Evolutionary conservation across 2,888 invertebrate genomes (phyloP).

Genomic region (Fragum fragum): DNA sequence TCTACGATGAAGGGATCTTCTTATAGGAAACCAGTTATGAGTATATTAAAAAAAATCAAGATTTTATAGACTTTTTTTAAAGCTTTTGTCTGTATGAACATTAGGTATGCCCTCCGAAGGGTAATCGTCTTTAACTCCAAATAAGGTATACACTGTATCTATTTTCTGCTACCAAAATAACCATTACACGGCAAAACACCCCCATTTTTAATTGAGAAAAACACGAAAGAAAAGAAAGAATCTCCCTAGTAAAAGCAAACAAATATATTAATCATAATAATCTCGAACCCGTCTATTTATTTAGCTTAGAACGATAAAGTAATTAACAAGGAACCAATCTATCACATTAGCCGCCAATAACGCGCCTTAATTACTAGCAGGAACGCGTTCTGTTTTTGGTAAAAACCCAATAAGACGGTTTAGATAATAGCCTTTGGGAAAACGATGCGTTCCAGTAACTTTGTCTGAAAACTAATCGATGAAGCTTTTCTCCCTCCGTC

Average conservation of each 20-base stretch:
- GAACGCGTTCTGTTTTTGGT: slow-evolving; percentile 3
- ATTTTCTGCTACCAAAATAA: too few species aligned
- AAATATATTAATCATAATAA: neutral
- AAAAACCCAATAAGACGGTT: slow-evolving; percentile 6
- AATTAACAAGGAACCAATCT: slow-evolving; percentile 6
- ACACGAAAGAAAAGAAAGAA: neutral
- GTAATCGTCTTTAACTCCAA: too few species aligned
- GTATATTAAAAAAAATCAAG: too few species aligned
- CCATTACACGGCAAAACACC: too few species aligned
- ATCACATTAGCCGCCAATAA: slow-evolving; percentile 6
- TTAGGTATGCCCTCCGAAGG: too few species aligned
- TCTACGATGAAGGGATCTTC: too few species aligned
- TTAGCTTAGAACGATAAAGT: neutral
- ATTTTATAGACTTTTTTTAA: too few species aligned
- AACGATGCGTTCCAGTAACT: slow-evolving; percentile 1
- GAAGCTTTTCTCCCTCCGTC: neutral
- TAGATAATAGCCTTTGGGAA: slow-evolving; percentile 1
- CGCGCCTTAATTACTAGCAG: neutral
- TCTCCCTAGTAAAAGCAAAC: neutral
- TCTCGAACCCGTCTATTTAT: slow-evolving; percentile 3
- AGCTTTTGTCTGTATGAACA: too few species aligned
- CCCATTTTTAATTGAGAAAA: too few species aligned
- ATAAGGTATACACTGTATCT: too few species aligned
- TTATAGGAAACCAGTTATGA: too few species aligned
- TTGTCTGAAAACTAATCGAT: slow-evolving; percentile 1